Evolutionary conservation across 1,140 invertebrate genomes (phyloP).

Genomic region (Pseudomyrmex concolor): DNA sequence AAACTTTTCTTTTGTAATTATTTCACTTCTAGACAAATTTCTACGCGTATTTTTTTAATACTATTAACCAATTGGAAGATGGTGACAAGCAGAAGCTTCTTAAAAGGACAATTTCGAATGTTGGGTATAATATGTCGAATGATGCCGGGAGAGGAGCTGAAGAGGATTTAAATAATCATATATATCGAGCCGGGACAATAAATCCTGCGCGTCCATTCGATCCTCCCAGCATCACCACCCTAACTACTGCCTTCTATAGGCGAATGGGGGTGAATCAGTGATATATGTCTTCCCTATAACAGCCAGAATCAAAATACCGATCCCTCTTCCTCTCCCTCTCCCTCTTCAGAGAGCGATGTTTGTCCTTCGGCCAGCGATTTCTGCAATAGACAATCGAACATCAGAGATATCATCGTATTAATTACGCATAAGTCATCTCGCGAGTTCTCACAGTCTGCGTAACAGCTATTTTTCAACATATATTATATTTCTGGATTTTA

Average conservation of each 20-base stretch:
- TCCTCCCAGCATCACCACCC: conserved; percentile 70
- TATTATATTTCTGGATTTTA: too few species aligned
- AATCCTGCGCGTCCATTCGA: conserved; percentile 69
- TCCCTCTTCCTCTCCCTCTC: conserved; percentile 13
- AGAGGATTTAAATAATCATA: conserved; percentile 78
- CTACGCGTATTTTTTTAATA: too few species aligned
- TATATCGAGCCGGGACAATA: conserved; percentile 71
- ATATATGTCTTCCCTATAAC: conserved; percentile 82
- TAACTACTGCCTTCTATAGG: conserved; percentile 75
- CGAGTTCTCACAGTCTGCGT: background rate
- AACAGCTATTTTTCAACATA: too few species aligned
- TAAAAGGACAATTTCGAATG: conserved; percentile 6
- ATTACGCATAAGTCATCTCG: conserved; percentile 62
- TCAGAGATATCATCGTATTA: conserved; percentile 67
- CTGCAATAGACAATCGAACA: conserved; percentile 60
- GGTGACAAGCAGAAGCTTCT: too few species aligned
- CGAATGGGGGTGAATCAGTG: conserved; percentile 77
- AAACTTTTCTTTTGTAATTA: too few species aligned
- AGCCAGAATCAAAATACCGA: conserved; percentile 80
- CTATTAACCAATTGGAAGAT: too few species aligned
- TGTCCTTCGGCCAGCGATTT: conserved; percentile 69
- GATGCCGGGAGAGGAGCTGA: conserved; percentile 25
- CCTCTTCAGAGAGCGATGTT: conserved; percentile 59
- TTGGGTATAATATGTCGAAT: conserved; percentile 37
- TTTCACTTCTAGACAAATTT: too few species aligned